These are phyloP conservation scores for Mastomys coucha DNA, from an alignment of 2,113 vertebrate species.

Conservation along the genomic window DNA sequence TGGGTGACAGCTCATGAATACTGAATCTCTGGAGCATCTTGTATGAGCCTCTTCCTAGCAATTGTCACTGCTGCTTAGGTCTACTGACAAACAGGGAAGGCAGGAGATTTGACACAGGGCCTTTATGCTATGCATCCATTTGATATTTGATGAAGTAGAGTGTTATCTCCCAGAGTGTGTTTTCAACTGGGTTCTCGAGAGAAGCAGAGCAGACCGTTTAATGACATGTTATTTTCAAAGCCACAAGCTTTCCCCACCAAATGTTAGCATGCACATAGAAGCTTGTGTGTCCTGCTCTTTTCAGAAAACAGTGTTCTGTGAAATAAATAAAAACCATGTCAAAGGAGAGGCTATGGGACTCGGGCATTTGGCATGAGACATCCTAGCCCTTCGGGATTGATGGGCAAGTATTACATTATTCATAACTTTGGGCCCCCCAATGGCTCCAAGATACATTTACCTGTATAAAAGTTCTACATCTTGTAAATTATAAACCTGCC, in stretches of 20 bases:
- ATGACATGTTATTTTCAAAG: background rate
- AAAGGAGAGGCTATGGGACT: background rate
- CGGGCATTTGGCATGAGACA: background rate
- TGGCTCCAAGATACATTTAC: background rate
- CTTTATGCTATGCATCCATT: too few relatives aligned
- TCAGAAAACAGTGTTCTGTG: background rate
- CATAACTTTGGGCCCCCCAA: background rate
- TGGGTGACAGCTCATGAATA: background rate
- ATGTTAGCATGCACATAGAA: too few relatives aligned
- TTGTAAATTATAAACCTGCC: background rate
- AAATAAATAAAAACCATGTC: background rate
- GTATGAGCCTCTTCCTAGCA: background rate
- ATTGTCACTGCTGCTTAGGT: rapidly evolving
- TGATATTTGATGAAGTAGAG: background rate
- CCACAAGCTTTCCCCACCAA: background rate
- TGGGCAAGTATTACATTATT: background rate
- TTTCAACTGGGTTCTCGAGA: background rate
- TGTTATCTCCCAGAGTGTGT: background rate
- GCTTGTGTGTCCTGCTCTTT: background rate
- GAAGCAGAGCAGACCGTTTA: background rate
- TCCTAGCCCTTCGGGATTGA: background rate
- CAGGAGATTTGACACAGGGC: background rate
- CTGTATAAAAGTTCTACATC: background rate
- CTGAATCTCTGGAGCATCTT: background rate
- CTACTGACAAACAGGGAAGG: background rate